Conservation (phyloP, 1,140 invertebrate genomes). For the Macrobrachium rosenbergii region DNA sequence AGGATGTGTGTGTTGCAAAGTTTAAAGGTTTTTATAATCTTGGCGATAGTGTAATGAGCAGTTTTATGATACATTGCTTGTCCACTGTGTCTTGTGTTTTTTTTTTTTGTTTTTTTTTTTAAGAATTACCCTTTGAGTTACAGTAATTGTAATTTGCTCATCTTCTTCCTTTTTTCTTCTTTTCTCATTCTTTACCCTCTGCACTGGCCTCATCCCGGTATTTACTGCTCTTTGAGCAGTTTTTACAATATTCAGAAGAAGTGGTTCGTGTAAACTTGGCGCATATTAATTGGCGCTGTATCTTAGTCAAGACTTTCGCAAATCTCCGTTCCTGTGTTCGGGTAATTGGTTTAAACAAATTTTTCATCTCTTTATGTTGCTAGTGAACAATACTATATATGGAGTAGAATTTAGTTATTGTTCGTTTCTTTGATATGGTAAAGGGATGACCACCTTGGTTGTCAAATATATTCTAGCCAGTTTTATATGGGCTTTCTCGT, state of each 20-base stretch:
- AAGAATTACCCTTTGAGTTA: no score
- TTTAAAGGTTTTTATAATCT: no score
- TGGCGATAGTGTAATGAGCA: no score
- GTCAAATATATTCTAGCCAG: no score
- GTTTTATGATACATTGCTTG: no score
- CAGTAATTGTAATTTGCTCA: no score
- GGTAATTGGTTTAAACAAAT: constrained; percentile 27
- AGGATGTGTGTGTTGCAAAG: no score
- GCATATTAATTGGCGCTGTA: constrained; percentile 55
- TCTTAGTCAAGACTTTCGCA: constrained; percentile 35
- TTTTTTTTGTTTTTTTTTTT: no score
- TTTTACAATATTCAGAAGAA: constrained; percentile 65
- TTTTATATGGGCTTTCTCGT: no score
- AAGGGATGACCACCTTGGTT: neutral
- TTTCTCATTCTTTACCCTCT: constrained; percentile 27
- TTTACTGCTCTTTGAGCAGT: constrained; percentile 40
- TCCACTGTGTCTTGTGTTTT: no score
- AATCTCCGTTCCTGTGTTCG: constrained; percentile 35
- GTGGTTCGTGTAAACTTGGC: constrained; percentile 57
- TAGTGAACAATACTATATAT: neutral
- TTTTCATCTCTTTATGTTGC: constrained; percentile 14
- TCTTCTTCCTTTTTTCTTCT: constrained; percentile 20
- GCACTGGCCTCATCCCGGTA: neutral
- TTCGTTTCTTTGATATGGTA: constrained; percentile 3
- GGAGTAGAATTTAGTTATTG: neutral